These are phyloP conservation scores for Dendrolimus pini DNA, from an alignment of 2,888 invertebrate species.

Conservation along the genomic window DNA sequence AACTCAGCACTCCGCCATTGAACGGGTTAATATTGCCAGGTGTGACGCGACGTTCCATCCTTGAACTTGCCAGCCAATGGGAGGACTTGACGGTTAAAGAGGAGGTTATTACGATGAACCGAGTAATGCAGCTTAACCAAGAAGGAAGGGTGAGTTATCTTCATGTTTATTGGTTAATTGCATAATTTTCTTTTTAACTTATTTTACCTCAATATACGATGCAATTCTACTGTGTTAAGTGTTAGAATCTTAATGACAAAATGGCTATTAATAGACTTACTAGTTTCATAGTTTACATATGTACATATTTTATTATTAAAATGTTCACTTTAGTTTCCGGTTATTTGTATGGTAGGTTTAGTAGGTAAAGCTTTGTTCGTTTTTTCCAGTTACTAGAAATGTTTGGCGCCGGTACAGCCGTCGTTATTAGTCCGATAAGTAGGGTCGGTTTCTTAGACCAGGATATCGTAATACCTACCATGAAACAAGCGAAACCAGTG, in stretches of 20 bases:
- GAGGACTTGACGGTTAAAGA: constrained; percentile 91
- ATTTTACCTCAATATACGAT: no score
- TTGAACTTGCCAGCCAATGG: constrained; percentile 89
- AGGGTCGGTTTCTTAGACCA: constrained; percentile 87
- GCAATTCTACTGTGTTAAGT: no score
- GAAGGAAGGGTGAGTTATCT: constrained; percentile 86
- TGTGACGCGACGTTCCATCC: constrained; percentile 91
- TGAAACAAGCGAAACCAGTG: constrained; percentile 83
- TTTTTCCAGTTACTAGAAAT: constrained; percentile 92
- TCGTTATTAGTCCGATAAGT: constrained; percentile 94
- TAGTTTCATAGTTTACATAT: no score
- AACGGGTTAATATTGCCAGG: constrained; percentile 97
- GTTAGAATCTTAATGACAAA: no score
- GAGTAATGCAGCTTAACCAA: constrained; percentile 82
- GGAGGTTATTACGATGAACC: constrained; percentile 88
- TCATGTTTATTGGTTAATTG: background rate
- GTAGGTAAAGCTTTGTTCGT: constrained; percentile 1
- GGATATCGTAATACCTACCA: constrained; percentile 83
- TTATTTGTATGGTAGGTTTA: no score
- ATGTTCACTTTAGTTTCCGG: no score
- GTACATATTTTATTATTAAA: no score
- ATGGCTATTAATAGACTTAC: no score
- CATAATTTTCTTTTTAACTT: background rate
- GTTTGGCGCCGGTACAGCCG: constrained; percentile 99
- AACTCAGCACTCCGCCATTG: constrained; percentile 94